Conservation (phyloP, 2,888 invertebrate species). For the Hypomecis atomaria region DNA sequence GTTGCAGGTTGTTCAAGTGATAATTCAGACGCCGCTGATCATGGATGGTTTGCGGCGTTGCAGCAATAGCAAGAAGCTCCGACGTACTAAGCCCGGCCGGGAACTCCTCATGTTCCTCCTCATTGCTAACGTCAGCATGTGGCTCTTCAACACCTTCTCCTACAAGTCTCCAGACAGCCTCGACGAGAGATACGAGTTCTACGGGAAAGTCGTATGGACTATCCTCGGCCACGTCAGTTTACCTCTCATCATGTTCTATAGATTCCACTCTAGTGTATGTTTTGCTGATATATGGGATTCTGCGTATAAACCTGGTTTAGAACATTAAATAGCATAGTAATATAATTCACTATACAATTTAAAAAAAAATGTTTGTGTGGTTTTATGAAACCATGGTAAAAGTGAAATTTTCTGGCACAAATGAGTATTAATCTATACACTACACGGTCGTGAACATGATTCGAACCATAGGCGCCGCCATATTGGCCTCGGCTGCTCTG, state of each 20-base stretch:
- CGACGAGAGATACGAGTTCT: conserved; percentile 86
- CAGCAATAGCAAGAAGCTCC: conserved; percentile 86
- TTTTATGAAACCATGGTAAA: no score
- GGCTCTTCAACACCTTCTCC: conserved; percentile 90
- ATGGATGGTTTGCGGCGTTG: conserved; percentile 90
- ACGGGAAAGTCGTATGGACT: conserved; percentile 89
- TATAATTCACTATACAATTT: no score
- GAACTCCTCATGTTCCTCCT: conserved; percentile 91
- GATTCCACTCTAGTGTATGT: conserved; percentile 92
- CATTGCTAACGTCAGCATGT: conserved; percentile 90
- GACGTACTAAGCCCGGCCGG: conserved; percentile 88
- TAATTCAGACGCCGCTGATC: conserved; percentile 90
- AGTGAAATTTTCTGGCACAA: no score
- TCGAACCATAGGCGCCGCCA: no score
- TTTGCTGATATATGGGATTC: conserved; percentile 92
- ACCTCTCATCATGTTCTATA: conserved; percentile 90
- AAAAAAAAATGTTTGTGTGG: no score
- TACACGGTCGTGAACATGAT: no score
- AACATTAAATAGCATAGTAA: conserved; percentile 55
- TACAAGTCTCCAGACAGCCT: conserved; percentile 80
- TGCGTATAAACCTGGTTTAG: conserved; percentile 86
- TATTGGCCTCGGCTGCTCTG: no score
- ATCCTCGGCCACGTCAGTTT: conserved; percentile 89
- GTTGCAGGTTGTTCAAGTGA: conserved; percentile 87
- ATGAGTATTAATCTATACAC: no score